Conservation (phyloP, 2,797 vertebrate genomes). For the Hoplostethus atlanticus region DNA sequence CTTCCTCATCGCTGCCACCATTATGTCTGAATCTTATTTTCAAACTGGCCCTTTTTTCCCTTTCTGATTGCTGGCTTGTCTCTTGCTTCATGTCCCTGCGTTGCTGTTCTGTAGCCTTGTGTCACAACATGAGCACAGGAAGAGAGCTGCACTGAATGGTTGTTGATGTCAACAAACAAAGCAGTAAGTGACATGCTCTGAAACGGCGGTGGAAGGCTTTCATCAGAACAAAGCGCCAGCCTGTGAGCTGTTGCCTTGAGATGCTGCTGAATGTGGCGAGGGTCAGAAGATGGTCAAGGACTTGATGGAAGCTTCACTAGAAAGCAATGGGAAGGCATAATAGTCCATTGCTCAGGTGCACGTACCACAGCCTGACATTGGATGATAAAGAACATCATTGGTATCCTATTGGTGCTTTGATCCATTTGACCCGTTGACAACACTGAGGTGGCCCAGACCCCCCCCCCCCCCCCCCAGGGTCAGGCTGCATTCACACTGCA, state of each 20-base stretch:
- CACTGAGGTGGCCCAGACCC: neutral
- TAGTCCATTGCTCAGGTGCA: neutral
- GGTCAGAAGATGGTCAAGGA: slow-evolving; percentile 24
- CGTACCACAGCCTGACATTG: slow-evolving; percentile 4
- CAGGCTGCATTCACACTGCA: neutral
- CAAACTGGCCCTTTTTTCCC: neutral
- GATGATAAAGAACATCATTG: slow-evolving; percentile 11
- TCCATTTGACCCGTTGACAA: slow-evolving; percentile 35
- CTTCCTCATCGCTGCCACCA: slow-evolving; percentile 7
- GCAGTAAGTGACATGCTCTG: slow-evolving; percentile 46
- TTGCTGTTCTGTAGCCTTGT: slow-evolving; percentile 29
- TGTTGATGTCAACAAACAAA: slow-evolving; percentile 54
- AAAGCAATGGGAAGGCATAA: slow-evolving; percentile 12
- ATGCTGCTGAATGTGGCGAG: slow-evolving; percentile 46
- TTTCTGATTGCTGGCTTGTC: slow-evolving; percentile 4
- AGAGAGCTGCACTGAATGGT: slow-evolving; percentile 33
- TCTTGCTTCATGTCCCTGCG: neutral
- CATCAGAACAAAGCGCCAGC: slow-evolving; percentile 46
- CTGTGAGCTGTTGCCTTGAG: slow-evolving; percentile 44
- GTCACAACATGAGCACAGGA: slow-evolving; percentile 22
- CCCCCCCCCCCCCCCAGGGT: too few relatives aligned
- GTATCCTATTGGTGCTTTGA: slow-evolving; percentile 6
- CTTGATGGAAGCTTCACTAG: neutral
- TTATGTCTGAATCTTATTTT: slow-evolving; percentile 23
- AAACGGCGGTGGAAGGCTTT: slow-evolving; percentile 39